Evolutionary conservation across 1,140 invertebrate species (phyloP), one percentile per base, ranked within the genome.

Genomic region (Zophobas atratus): DNA sequence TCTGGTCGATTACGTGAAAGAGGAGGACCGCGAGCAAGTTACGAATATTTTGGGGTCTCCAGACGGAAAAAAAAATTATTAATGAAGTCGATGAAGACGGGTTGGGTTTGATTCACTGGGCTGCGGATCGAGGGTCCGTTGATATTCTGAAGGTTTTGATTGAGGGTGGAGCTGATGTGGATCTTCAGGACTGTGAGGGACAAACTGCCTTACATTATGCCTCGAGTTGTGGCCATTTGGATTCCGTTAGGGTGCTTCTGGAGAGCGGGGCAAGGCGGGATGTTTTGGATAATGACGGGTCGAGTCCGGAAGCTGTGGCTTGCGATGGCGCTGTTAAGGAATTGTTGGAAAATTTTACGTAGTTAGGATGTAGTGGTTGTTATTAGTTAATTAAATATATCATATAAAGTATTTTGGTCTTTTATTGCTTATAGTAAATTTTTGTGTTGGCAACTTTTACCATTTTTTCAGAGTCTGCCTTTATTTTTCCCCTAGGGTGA

Each of bases 161-260:
- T 20, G 78, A 89, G 48, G 60, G 81, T 33, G 87, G 91, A 1
- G 93, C 93, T 73, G 87, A 94, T 84, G 84, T 96, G 0, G 92
- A 97, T 88, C 87, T 91, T 3, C 86, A 89, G 76, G 97, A 98
- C 87, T 86, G 85, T 0, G 92, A 93, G 57, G 93, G 94, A 1
- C 96, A 98, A 85, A 97, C 96, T 3, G 91, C 96, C 0, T 87
- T 98, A 35, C 96, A 98, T 87, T 96, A 96, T 86, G 95, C 96
- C 8, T 91, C 92, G 1, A 92, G 92, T 8, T 95, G 95, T 86
- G 93, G 93, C 3, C 94, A 98, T 86, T 43, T 88, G 0, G 92
- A 94, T 33, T 91, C 92, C 41, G 87, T 95, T 0, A 86, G 89
- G 60, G 87, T 91, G 80, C 86, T 97, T 39, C 73, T 95, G n/a